Conservation (phyloP, 1,140 invertebrate genomes). For the Bombyx mori region DNA sequence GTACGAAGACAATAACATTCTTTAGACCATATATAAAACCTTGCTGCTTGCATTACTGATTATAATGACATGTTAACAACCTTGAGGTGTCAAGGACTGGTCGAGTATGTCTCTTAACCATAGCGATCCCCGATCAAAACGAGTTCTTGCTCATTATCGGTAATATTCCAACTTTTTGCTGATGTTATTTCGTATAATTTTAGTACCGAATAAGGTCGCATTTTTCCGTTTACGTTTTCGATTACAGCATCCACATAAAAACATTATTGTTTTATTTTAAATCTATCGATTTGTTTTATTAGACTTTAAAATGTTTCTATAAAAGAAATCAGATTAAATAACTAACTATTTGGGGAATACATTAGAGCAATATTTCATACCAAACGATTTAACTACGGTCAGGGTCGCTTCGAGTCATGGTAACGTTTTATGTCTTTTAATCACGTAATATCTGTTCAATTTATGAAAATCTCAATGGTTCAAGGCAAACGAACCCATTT, state of each 20-base stretch:
- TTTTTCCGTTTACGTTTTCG: neutral
- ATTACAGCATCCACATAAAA: neutral
- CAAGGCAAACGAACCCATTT: too few relatives aligned
- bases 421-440: slow-evolving; percentile 11
- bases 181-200: neutral
- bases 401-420: slow-evolving; percentile 11
- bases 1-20: slow-evolving; percentile 38
- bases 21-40: slow-evolving; percentile 32
- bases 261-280: too few relatives aligned
- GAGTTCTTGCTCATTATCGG: slow-evolving; percentile 1
- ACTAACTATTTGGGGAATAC: too few relatives aligned
- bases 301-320: too few relatives aligned
- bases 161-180: too few relatives aligned
- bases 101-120: neutral
- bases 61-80: slow-evolving; percentile 16
- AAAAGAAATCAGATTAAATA: too few relatives aligned
- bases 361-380: neutral
- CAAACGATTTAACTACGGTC: slow-evolving; percentile 5
- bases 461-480: too few relatives aligned
- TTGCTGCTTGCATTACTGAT: slow-evolving; percentile 13
- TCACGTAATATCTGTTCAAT: slow-evolving; percentile 8
- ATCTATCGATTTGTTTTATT: too few relatives aligned
- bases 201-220: neutral
- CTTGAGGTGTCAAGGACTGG: slow-evolving; percentile 45
- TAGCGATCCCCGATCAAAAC: neutral